Percentiles rank a stretch among this genome's conserved stretches.
Evolutionary conservation across 2,888 invertebrate species (phyloP).

Genomic region (Acholoe squamosa): DNA sequence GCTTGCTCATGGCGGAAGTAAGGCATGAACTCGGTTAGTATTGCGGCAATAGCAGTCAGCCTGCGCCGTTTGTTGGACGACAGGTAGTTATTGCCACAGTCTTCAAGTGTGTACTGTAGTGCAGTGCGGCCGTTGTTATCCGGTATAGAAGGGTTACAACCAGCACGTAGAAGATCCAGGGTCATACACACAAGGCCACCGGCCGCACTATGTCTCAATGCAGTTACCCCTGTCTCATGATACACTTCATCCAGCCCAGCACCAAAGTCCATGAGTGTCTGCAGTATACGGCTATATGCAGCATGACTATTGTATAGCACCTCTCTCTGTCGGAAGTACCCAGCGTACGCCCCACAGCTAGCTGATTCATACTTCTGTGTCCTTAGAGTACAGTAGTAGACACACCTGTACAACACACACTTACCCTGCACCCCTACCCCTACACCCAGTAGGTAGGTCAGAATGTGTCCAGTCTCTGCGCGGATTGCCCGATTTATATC

Average conservation of each 20-base stretch:
- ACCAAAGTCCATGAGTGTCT: neutral
- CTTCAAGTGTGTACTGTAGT: constrained; percentile 33
- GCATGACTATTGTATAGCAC: neutral
- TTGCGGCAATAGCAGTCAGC: neutral
- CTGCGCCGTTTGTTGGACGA: neutral
- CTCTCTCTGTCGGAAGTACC: neutral
- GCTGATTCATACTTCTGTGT: neutral
- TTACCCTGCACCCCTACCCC: neutral
- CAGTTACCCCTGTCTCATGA: neutral
- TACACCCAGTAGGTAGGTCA: neutral
- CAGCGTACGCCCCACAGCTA: neutral
- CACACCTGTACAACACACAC: constrained; percentile 6
- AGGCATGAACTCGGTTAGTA: constrained; percentile 1
- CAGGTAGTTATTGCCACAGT: constrained; percentile 6
- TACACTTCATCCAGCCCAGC: constrained; percentile 14
- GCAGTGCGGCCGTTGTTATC: constrained; percentile 44
- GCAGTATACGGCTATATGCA: neutral
- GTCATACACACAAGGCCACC: constrained; percentile 25
- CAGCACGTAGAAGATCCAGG: neutral
- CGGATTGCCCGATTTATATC: neutral
- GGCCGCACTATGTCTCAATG: neutral
- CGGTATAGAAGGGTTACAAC: neutral
- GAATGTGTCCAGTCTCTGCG: neutral
- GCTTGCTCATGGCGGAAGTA: neutral
- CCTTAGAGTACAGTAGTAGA: neutral